Conservation (phyloP, 2,888 invertebrate genomes). For the Exocentrus adspersus region DNA sequence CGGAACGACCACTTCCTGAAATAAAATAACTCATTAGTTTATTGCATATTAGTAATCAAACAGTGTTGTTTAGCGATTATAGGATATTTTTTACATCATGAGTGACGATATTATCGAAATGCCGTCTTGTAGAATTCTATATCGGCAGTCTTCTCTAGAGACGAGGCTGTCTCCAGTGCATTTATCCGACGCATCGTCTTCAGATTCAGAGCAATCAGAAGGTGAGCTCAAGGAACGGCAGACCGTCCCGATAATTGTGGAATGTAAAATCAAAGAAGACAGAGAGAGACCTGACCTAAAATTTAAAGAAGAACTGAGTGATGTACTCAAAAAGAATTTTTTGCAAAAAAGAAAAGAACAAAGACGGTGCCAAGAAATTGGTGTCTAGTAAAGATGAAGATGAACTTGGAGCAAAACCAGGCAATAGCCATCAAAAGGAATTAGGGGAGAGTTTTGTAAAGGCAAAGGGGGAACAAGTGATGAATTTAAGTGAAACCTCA, state of each 20-base stretch:
- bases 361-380: neutral
- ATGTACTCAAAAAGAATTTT: neutral
- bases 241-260: no score
- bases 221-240: slow-evolving; percentile 14
- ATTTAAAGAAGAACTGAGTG: neutral
- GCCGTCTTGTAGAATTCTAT: slow-evolving; percentile 51
- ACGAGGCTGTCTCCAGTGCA: slow-evolving; percentile 51
- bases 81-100: slow-evolving; percentile 25
- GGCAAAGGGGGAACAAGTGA: no score
- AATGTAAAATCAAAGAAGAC: no score
- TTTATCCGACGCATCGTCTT: slow-evolving; percentile 43
- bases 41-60: neutral
- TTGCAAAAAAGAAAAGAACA: neutral
- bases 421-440: no score
- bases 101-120: slow-evolving; percentile 49
- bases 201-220: slow-evolving; percentile 28
- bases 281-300: neutral
- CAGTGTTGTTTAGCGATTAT: neutral
- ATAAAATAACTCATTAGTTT: neutral
- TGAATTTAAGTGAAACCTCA: neutral
- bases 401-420: no score
- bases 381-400: no score
- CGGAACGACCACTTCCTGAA: neutral
- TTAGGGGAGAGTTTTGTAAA: no score
- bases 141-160: slow-evolving; percentile 55